Evolutionary conservation across 2,797 vertebrate species (phyloP).

Genomic region (Bradypodion pumilum): DNA sequence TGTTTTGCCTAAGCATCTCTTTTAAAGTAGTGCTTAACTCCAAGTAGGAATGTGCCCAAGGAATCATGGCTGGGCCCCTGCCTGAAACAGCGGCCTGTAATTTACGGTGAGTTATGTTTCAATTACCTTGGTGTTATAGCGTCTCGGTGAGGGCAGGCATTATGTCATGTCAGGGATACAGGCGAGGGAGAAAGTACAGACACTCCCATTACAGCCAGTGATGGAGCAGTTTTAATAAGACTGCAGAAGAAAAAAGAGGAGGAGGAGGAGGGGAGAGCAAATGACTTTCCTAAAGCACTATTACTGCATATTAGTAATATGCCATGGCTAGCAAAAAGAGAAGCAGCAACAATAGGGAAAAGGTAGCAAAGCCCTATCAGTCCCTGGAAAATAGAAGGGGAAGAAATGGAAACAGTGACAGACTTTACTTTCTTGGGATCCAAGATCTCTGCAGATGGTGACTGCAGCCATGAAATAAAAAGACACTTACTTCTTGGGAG

Average conservation of each 20-base stretch:
- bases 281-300: constrained; percentile 73
- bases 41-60: constrained; percentile 77
- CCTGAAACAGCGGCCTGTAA: constrained; percentile 78
- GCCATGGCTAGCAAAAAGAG: constrained; percentile 36
- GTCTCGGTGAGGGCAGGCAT: constrained; percentile 78
- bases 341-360: background rate
- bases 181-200: constrained; percentile 76
- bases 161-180: constrained; percentile 79
- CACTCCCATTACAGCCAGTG: constrained; percentile 77
- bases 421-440: too few relatives aligned
- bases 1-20: constrained; percentile 70
- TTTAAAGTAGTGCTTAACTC: constrained; percentile 78
- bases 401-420: too few relatives aligned
- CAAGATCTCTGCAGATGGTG: too few relatives aligned
- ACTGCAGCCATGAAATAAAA: too few relatives aligned
- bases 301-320: constrained; percentile 76
- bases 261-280: constrained; percentile 66
- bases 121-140: constrained; percentile 82
- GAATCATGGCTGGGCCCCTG: constrained; percentile 72
- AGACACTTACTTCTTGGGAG: too few relatives aligned
- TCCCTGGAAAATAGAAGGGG: too few relatives aligned
- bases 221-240: constrained; percentile 85
- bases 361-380: too few relatives aligned
- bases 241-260: constrained; percentile 71
- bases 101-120: constrained; percentile 85